These are phyloP conservation scores for Aldrovandia affinis DNA, from an alignment of 2,797 vertebrate genomes.

Conservation along the genomic window DNA sequence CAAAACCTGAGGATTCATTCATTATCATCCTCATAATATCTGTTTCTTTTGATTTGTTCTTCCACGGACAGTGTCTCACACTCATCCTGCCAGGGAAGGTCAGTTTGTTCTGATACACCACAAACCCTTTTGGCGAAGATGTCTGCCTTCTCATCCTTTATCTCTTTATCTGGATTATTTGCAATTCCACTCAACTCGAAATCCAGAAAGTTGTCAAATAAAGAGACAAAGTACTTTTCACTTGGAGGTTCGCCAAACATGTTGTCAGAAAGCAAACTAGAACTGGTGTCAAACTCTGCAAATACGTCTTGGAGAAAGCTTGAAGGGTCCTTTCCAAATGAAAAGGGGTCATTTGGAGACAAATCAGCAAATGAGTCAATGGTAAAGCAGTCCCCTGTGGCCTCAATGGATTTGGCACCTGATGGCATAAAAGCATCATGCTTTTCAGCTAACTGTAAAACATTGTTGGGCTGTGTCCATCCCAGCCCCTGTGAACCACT, in stretches of 20 bases:
- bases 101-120: slow-evolving; percentile 26
- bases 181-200: slow-evolving; percentile 55
- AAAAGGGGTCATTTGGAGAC: slow-evolving; percentile 42
- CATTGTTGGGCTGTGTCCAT: slow-evolving; percentile 63
- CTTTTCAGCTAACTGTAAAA: slow-evolving; percentile 63
- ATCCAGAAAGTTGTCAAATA: slow-evolving; percentile 72
- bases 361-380: slow-evolving; percentile 46
- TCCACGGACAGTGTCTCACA: slow-evolving; percentile 69
- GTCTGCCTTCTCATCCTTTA: slow-evolving; percentile 33
- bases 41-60: slow-evolving; percentile 83
- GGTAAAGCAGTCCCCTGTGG: slow-evolving; percentile 51
- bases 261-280: slow-evolving; percentile 61
- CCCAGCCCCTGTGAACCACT: slow-evolving; percentile 45
- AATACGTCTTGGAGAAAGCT: slow-evolving; percentile 77
- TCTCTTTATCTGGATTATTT: slow-evolving; percentile 32
- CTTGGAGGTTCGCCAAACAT: slow-evolving; percentile 45
- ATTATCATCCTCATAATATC: slow-evolving; percentile 74
- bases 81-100: slow-evolving; percentile 56
- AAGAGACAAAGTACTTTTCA: slow-evolving; percentile 47
- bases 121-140: slow-evolving; percentile 45
- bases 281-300: slow-evolving; percentile 64
- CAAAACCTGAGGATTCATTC: slow-evolving; percentile 45
- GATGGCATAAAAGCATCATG: slow-evolving; percentile 61
- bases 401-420: slow-evolving; percentile 66
- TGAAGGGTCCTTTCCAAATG: slow-evolving; percentile 49